A percentile compares a stretch with the other conserved stretches of the same genome.
Evolutionary conservation across 2,888 invertebrate genomes (phyloP).

Genomic region (Ernsta delagoae): DNA sequence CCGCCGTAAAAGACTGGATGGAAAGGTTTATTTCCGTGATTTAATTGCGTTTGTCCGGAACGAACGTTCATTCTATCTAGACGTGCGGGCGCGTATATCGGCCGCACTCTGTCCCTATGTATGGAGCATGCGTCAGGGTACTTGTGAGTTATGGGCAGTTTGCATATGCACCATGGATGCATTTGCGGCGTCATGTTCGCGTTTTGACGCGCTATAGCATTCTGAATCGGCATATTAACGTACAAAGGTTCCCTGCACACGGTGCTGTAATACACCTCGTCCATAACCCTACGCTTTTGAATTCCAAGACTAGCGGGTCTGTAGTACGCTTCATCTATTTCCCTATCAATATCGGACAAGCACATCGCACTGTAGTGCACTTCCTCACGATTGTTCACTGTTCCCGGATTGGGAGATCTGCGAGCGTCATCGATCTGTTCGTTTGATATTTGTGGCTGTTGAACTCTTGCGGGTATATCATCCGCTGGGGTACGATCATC

Average conservation of each 20-base stretch:
- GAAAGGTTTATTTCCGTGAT: neutral
- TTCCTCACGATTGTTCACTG: neutral
- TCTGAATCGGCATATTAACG: neutral
- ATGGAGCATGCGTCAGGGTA: neutral
- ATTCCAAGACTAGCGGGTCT: neutral
- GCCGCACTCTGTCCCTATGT: neutral
- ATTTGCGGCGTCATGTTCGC: neutral
- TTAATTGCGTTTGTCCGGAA: neutral
- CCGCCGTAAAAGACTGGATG: too few species aligned
- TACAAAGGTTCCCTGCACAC: neutral
- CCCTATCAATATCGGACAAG: neutral
- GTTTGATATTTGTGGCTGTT: neutral
- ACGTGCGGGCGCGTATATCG: neutral
- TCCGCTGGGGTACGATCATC: too few species aligned
- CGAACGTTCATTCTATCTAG: neutral
- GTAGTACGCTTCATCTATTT: neutral
- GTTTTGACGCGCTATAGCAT: neutral
- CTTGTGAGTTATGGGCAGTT: neutral
- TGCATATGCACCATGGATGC: neutral
- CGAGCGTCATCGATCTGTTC: neutral
- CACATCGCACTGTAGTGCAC: neutral
- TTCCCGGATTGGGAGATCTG: neutral
- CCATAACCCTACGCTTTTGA: neutral
- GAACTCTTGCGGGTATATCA: too few species aligned
- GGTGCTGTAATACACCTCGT: neutral